Conservation (phyloP, 2,888 invertebrate species). For the Idaea straminata region DNA sequence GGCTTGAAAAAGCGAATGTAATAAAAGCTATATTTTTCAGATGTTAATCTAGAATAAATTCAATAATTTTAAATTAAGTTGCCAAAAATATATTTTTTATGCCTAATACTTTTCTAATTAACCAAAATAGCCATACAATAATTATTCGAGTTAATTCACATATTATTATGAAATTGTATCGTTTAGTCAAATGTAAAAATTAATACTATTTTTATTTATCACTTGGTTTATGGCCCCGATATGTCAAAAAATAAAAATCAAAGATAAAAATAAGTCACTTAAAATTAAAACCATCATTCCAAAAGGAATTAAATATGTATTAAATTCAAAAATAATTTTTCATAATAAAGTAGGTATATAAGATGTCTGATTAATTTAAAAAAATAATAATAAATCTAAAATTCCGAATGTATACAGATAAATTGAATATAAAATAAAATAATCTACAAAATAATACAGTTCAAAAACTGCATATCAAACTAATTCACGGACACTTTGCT, state of each 20-base stretch:
- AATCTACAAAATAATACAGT: background rate
- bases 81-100: background rate
- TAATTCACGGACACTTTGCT: background rate
- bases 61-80: background rate
- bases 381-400: background rate
- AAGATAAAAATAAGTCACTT: conserved; percentile 9
- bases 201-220: conserved; percentile 39
- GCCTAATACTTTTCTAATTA: background rate
- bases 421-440: background rate
- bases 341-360: background rate
- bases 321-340: background rate
- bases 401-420: background rate
- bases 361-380: background rate
- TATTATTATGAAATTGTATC: background rate
- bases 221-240: conserved; percentile 57
- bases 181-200: conserved; percentile 20
- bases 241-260: conserved; percentile 49
- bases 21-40: background rate
- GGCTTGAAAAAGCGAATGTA: background rate
- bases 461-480: background rate
- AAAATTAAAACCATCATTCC: background rate
- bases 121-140: background rate
- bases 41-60: background rate
- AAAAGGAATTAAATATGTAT: no score
- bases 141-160: background rate